Evolutionary conservation across 2,888 invertebrate genomes (phyloP), one percentile per base, ranked within the genome.

Genomic region (Mythimna loreyi): DNA sequence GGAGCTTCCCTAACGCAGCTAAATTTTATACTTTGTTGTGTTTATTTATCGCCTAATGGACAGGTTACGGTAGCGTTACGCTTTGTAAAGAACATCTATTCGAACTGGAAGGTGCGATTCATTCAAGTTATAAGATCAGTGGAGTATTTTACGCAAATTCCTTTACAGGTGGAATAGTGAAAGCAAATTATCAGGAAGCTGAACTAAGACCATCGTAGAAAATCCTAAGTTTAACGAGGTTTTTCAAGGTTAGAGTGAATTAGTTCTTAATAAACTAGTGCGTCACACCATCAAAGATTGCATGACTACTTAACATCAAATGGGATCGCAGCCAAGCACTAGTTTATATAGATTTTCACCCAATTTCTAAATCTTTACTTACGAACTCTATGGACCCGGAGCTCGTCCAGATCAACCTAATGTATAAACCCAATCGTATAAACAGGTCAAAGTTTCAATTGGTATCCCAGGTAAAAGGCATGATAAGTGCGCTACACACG

Each of bases 31-130:
- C 88, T 89, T 90, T 92, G 90, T 91, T 93, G 88, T 93, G 88
- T 93, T 94, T 95, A 93, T 95, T 94, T 93, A 93, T 93, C 91
- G 85, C 87, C 89, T 94, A 94, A 94, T 94, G 92, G 93, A 93
- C 92, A 94, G 94, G 94, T 94, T 90, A 88, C 88, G 85, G 88
- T 89, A 88, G 88, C 87, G 67, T 72, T 68, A 75, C 75, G 84
- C 81, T 63, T 74, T 78, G 36, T 78, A 64, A 75, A 73, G 43
- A 73, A 69, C 56, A 50, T 67, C 19, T 59, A 72, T 53, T 59
- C 63, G 52, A 69, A 59, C 80, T 78, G 61, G 55, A 80, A 75
- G 53, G 23, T 50, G 53, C 45, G 19, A 21, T 71, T 61, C 71
- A 71, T 80, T 66, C 70, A 66, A 45, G 52, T 56, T 43, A 21